These are phyloP conservation scores for Leptinotarsa peninsularis DNA, from an alignment of 2,888 invertebrate genomes.

Conservation along the genomic window DNA sequence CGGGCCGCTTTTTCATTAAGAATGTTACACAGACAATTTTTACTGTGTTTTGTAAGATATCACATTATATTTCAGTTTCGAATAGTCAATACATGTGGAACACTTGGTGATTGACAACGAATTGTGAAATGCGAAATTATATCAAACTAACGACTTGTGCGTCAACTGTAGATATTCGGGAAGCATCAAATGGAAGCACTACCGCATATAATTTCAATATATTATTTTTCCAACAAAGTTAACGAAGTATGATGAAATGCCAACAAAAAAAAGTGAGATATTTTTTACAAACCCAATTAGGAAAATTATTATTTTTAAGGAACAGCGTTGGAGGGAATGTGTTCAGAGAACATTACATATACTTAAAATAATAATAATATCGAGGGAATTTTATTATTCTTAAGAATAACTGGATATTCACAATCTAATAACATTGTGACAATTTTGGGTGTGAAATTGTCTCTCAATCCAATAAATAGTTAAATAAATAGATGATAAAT, in stretches of 20 bases:
- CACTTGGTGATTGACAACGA: neutral
- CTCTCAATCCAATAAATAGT: too few relatives aligned
- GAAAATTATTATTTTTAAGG: neutral
- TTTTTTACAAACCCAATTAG: too few relatives aligned
- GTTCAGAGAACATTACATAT: too few relatives aligned
- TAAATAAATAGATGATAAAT: too few relatives aligned
- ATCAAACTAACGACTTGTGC: constrained; percentile 25
- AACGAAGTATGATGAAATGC: constrained; percentile 3
- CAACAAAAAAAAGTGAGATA: neutral
- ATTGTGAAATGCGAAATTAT: neutral
- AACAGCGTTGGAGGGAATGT: too few relatives aligned
- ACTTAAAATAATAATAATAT: neutral
- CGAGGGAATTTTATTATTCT: neutral
- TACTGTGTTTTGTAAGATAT: too few relatives aligned
- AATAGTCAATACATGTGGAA: neutral
- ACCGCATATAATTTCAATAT: constrained; percentile 14
- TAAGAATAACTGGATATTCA: neutral
- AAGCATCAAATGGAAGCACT: constrained; percentile 37
- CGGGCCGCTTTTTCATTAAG: too few relatives aligned
- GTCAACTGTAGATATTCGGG: constrained; percentile 23
- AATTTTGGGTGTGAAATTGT: too few relatives aligned
- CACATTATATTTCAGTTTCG: too few relatives aligned
- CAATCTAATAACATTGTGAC: too few relatives aligned
- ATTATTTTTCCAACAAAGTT: neutral
- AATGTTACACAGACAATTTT: too few relatives aligned